phyloP scores from a whole-genome alignment of 2,888 invertebrate species.

The Neoscelio sp. region DNA sequence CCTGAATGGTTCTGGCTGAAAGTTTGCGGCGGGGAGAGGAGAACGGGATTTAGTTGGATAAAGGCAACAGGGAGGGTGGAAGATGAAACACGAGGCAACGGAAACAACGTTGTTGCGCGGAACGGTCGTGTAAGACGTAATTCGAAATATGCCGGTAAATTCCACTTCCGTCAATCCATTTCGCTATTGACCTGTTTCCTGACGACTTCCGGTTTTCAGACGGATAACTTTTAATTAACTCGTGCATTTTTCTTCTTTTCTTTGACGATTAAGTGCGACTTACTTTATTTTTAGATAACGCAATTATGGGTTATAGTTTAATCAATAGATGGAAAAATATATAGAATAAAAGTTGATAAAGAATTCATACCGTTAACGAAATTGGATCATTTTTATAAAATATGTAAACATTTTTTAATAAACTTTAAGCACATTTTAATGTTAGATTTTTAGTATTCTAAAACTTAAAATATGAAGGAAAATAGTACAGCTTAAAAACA shows the following conservation, averaged over 20 bases:
- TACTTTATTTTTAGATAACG: slow-evolving; percentile 38
- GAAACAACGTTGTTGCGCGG: slow-evolving; percentile 48
- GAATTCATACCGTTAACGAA: too few relatives aligned
- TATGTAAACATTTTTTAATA: too few relatives aligned
- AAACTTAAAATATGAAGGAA: too few relatives aligned
- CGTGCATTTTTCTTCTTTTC: slow-evolving; percentile 43
- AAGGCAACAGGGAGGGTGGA: slow-evolving; percentile 46
- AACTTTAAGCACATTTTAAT: too few relatives aligned
- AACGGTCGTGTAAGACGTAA: slow-evolving; percentile 33
- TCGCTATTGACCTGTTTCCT: slow-evolving; percentile 53
- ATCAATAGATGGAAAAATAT: slow-evolving; percentile 8
- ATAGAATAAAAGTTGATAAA: not conserved
- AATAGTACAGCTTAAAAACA: too few relatives aligned
- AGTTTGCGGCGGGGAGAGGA: slow-evolving; percentile 39
- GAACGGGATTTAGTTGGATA: slow-evolving; percentile 42
- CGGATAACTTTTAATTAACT: slow-evolving; percentile 60
- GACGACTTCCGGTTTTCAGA: slow-evolving; percentile 44
- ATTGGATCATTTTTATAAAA: too few relatives aligned
- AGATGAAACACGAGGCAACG: slow-evolving; percentile 52
- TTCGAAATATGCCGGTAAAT: slow-evolving; percentile 61
- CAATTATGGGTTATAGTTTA: slow-evolving; percentile 11
- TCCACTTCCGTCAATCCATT: slow-evolving; percentile 54
- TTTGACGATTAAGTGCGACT: slow-evolving; percentile 30
- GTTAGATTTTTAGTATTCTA: too few relatives aligned
- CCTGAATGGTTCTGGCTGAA: slow-evolving; percentile 48